These are phyloP conservation scores for Stegodyphus dumicola DNA, from an alignment of 1,140 invertebrate species.

Conservation along the genomic window DNA sequence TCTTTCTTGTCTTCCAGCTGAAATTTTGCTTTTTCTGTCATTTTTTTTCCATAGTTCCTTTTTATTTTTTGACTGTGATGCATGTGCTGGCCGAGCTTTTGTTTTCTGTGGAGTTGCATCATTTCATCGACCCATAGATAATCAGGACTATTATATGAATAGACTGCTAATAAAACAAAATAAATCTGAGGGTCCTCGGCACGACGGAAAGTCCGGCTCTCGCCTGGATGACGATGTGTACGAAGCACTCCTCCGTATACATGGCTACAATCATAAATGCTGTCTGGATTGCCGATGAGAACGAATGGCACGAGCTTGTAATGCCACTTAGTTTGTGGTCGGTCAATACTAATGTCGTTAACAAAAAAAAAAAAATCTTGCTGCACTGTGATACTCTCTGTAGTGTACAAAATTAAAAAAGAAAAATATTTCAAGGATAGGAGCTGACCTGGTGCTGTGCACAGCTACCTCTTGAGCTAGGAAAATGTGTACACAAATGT, in stretches of 20 bases:
- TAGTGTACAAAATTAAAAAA: conserved; percentile 45
- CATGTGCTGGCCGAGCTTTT: conserved; percentile 45
- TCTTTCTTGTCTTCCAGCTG: conserved; percentile 55
- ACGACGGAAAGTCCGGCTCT: neutral
- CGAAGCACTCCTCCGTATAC: neutral
- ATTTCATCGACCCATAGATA: conserved; percentile 33
- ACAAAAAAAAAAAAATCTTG: conserved; percentile 28
- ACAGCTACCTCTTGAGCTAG: conserved; percentile 27
- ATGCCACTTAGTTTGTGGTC: neutral
- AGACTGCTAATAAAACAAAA: neutral
- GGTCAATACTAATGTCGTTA: neutral
- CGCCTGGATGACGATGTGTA: neutral
- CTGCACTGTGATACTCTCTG: conserved; percentile 58
- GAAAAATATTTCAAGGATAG: conserved; percentile 13
- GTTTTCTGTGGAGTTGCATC: neutral
- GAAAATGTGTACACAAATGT: conserved; percentile 7
- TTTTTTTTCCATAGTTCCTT: conserved; percentile 52
- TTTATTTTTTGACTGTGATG: conserved; percentile 39
- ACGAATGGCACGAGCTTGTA: conserved; percentile 18
- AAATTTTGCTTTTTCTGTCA: conserved; percentile 36
- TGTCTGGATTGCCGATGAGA: neutral
- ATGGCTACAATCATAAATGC: conserved; percentile 26
- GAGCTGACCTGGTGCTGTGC: conserved; percentile 49
- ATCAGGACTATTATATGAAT: conserved; percentile 2
- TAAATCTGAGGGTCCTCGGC: too few relatives aligned